These are phyloP conservation scores for silkworm (Bombyx mori) DNA, from an alignment of 1,140 invertebrate species.

Conservation along the genomic window ASM3026992v2 NC_085124.1:9271501-9272000, in stretches of 20 bases:
- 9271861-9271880: slow-evolving; percentile 24
- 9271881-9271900: slow-evolving; percentile 14
- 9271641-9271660: slow-evolving; percentile 18
- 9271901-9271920: no score
- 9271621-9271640: slow-evolving; percentile 13
- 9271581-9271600: background rate
- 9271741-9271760: background rate
- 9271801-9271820: no score
- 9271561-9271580: no score
- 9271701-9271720: slow-evolving; percentile 14
- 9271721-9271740: slow-evolving; percentile 16
- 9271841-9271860: no score
- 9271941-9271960: slow-evolving; percentile 33
- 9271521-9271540: no score
- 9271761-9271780: no score
- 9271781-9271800: no score
- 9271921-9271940: no score
- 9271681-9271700: slow-evolving; percentile 11
- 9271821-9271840: no score
- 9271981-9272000: slow-evolving; percentile 46
- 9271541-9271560: no score
- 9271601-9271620: slow-evolving; percentile 12
- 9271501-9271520: no score
- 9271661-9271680: slow-evolving; percentile 9
- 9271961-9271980: slow-evolving; percentile 42